Evolutionary conservation across 2,113 vertebrate genomes (phyloP), one percentile per base, ranked within the genome.

Genomic region (Baryphthengus martii): DNA sequence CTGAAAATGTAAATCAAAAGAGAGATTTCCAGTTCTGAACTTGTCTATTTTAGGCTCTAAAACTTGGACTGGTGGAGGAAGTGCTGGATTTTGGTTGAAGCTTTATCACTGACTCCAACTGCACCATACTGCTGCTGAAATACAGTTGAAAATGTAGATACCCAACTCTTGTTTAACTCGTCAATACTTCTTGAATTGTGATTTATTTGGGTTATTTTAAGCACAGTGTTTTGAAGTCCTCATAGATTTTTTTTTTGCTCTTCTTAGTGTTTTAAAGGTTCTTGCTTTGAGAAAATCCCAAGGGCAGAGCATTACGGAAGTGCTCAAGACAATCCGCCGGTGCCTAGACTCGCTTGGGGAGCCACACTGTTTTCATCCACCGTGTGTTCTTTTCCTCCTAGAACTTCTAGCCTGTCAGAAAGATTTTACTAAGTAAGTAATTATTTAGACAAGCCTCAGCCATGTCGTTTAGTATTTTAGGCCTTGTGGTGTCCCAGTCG

Each of bases 381-480:
- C 99, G 0, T 99, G 98, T 94, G 98, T 99, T 15, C 98, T 99
- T 85, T 99, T 99, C 73, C 98, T 99, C 6, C 97, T 99, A 85
- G 99, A 99, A 88, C 98, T 99, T 81, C 98, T 99, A 42, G 98
- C 98, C 42, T 99, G 99, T 90, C 99, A 99, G 98, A 99, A 99
- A 90, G 99, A 99, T 89, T 99, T 99, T 92, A 99, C 99, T 61
- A 99, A 98, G 99, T 99, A 98, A 94, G 97, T 96, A 13, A n/a
- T 52, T 37, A 15, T 33, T 55, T 39, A 26, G 21, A 24, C 10
- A 74, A 55, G n/a, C 65, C 49, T 55, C 58, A 77, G 18, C 52
- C 13, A 2, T 20, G 6, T 59, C 49, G 13, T 79, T 59, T 24
- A 18, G 24, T 42, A 4, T 68, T 39, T 80, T 16, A 73, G 40